Base-by-base conservation (phyloP, 2,113 vertebrate genomes). In the Anhinga rufa region DNA sequence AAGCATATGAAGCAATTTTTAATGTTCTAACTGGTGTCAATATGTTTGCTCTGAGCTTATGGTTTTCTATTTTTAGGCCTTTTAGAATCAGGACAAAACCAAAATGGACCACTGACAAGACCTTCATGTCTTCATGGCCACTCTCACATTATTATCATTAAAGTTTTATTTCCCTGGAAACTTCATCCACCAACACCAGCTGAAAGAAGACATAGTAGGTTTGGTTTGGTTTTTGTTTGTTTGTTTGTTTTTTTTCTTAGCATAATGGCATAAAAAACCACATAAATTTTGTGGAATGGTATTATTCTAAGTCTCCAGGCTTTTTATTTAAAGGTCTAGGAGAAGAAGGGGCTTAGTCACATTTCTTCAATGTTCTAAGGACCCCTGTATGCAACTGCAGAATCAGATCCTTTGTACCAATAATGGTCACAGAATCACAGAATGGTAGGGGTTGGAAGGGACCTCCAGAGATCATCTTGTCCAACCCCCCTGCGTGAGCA, bases 151-250 rank as follows among this genome's bases (percentile, higher is more conserved):
- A 36, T 4, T 70, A 9, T 24, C 11, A 7, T 58, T 61, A 60
- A 51, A 60, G 34, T 13, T 11, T 44, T 44, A 19, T 57, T 58
- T 26, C 31, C 14, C n/a, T 71, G n/a, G 38, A 83, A 44, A 42
- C 2, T 49, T 71, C 36, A 75, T 29, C 15, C 11, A 29, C 8
- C 9, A 38, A 1, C 9, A 31, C 0, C 3, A 54, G 4, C 6
- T 60, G 26, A 74, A 78, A 84, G 15, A 31, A 85, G 14, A 31
- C 5, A 24, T 20, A 14, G 14, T n/a, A 46, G 17, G 17, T 46
- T 46, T 9, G 38, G 38, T 3, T 12, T 4, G 36, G 11, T 7
- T 46, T 36, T 52, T 4, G 12, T 21, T 32, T 44, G n/a, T n/a
- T n/a, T n/a, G n/a, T n/a, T 49, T 24, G 22, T 3, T 19, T 12